These are phyloP conservation scores for Syrmaticus mikado DNA, from an alignment of 2,113 vertebrate species.

Conservation along the genomic window DNA sequence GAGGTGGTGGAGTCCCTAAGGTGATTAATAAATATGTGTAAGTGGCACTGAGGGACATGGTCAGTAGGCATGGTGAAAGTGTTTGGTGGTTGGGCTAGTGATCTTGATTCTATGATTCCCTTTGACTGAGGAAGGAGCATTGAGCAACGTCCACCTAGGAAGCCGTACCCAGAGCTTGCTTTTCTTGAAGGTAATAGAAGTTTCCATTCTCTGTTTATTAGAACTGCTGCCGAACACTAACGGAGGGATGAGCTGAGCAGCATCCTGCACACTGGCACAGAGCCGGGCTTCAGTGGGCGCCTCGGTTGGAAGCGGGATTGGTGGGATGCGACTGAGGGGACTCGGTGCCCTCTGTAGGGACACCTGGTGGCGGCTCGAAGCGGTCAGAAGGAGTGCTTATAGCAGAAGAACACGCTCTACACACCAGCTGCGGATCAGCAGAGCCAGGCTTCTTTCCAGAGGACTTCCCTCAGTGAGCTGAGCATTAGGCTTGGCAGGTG, in stretches of 20 bases:
- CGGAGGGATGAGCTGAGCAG: not conserved
- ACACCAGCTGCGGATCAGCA: not conserved
- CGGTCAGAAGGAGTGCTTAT: not conserved
- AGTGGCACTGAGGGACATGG: too few species aligned
- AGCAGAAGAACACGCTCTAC: not conserved
- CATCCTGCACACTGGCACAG: not conserved
- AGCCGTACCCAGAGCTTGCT: not conserved
- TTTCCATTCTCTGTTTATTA: not conserved
- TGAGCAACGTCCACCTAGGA: not conserved
- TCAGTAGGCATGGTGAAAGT: too few species aligned
- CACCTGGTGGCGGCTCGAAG: not conserved
- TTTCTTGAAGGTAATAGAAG: not conserved
- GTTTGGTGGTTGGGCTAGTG: too few species aligned
- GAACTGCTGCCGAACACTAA: not conserved
- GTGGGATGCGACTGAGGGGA: rapidly evolving
- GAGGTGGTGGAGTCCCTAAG: too few species aligned
- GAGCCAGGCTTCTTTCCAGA: not conserved
- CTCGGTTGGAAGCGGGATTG: not conserved
- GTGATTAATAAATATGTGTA: too few species aligned
- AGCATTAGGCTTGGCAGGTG: not conserved
- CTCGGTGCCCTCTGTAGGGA: not conserved
- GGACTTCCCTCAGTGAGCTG: not conserved
- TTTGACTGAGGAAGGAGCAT: not conserved
- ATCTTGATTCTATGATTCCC: not conserved
- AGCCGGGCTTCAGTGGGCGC: not conserved